A percentile compares a stretch with the other conserved stretches of the same genome.
These are phyloP conservation scores for Amiota communis DNA, from an alignment of 2,888 invertebrate genomes.

Conservation along the genomic window DNA sequence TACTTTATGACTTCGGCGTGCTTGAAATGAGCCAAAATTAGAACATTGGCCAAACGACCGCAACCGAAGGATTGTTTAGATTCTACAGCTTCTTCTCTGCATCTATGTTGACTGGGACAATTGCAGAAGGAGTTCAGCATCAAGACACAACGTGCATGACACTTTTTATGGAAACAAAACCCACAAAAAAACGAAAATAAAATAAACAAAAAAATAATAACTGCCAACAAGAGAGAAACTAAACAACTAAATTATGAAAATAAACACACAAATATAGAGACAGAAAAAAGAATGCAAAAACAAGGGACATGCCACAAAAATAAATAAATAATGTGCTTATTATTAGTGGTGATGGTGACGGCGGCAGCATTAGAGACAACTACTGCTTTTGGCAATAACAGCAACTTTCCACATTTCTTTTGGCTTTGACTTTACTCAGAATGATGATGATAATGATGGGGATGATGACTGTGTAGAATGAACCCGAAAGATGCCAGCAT, in stretches of 20 bases:
- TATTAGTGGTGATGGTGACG: slow-evolving; percentile 3
- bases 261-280: not conserved
- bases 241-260: slow-evolving; percentile 18
- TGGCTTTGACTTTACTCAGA: not conserved
- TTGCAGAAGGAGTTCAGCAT: too few species aligned
- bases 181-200: not conserved
- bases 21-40: slow-evolving; percentile 25
- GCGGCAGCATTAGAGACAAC: too few species aligned
- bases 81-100: too few species aligned
- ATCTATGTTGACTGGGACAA: too few species aligned
- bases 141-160: too few species aligned
- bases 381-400: slow-evolving; percentile 10
- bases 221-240: not conserved
- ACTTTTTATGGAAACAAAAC: not conserved
- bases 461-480: not conserved
- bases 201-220: not conserved
- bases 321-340: slow-evolving; percentile 26
- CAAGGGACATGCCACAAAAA: not conserved
- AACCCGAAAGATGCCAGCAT: too few species aligned
- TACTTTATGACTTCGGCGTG: slow-evolving; percentile 58
- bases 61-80: too few species aligned
- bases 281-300: not conserved
- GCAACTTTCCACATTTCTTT: slow-evolving; percentile 9
- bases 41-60: too few species aligned
- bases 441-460: too few species aligned